Base-by-base conservation (phyloP, 2,888 invertebrate species). In the Rotaria magnacalcarata region DNA sequence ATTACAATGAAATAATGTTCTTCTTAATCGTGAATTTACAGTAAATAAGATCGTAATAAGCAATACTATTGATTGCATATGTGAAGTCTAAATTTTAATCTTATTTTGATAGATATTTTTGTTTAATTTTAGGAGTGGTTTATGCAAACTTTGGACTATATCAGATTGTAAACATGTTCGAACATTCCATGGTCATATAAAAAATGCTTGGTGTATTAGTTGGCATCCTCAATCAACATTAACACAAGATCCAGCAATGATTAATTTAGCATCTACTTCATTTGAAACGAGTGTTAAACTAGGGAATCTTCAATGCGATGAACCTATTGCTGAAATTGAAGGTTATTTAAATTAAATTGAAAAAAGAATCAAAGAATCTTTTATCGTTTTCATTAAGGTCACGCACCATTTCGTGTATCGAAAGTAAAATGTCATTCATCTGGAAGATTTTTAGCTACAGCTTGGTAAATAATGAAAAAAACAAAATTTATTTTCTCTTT, bases 361-460 rank as follows among this genome's bases (percentile, higher is more conserved):
- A 14, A 67, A 67, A 34, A 34, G 34, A 34, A 16, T 3, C 24
- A 24, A 24, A 34, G 16, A 19, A 16, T 34, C 8, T 4, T 27
- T 14, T 67, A 16, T 67, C 87, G 94, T 98, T 24, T 95, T 95
- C 34, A 34, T 34, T 34, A 34, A 87, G 97, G 97, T 0, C 98
- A 98, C 91, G 93, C 94, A 88, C 95, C 96, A 0, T 93, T 95
- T 89, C 93, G 99, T 85, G 98, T 99, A n/a, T 94, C 96, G 0
- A 93, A 95, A 87, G 91, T 97, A 50, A 94, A 94, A 86, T 99
- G 97, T 91, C 99, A 99, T 92, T 99, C 98, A 0, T 96, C 96
- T 0, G 99, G 99, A 0, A 92, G 96, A 85, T 97, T 97, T 92
- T 92, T 99, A 54, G 98, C 95, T 21, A 96, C 97, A 0, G 96